Evolutionary conservation across 2,113 vertebrate species (phyloP).

Genomic region (Pitta sordida): DNA sequence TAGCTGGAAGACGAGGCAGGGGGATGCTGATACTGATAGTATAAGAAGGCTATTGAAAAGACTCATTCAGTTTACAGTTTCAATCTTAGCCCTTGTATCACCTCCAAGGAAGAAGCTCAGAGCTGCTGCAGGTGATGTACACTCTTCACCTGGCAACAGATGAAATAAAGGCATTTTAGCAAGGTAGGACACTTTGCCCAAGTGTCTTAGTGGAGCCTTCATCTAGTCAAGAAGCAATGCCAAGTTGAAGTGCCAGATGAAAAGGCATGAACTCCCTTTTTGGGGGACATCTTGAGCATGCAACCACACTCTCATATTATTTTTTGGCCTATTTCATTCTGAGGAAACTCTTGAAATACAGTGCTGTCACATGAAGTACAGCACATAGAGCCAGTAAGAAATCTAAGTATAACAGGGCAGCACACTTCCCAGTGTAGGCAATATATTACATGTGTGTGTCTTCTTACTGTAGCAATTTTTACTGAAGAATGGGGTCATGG

Average conservation of each 20-base stretch:
- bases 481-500: neutral
- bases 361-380: neutral
- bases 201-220: neutral
- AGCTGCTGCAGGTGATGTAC: neutral
- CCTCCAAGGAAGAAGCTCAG: neutral
- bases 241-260: neutral
- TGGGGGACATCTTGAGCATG: neutral
- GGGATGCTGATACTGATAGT: neutral
- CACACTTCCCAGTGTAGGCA: neutral
- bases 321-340: neutral
- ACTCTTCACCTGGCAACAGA: neutral
- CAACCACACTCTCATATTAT: neutral
- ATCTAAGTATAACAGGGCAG: neutral
- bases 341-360: neutral
- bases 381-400: neutral
- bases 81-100: neutral
- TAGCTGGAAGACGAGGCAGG: fast-evolving
- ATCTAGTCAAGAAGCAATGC: neutral
- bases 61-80: neutral
- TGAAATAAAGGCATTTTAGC: neutral
- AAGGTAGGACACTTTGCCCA: neutral
- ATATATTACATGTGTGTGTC: neutral
- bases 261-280: neutral
- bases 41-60: neutral
- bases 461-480: neutral